Conservation (phyloP, 2,888 invertebrate genomes). For the Exephanes ischioxanthus region DNA sequence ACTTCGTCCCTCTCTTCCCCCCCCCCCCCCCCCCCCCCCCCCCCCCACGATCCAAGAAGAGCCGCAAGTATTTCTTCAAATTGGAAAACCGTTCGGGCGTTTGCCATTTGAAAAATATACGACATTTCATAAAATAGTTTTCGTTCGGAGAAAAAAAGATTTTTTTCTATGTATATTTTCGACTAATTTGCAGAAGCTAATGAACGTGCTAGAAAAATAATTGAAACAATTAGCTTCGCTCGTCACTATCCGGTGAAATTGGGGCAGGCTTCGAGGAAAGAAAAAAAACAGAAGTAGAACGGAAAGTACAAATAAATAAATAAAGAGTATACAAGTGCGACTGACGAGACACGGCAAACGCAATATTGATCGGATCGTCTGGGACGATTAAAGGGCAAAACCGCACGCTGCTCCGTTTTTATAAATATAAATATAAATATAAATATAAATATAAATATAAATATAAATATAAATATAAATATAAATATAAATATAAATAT, state of each 20-base stretch:
- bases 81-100: neutral
- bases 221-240: neutral
- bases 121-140: neutral
- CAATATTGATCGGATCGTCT: conserved; percentile 56
- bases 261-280: neutral
- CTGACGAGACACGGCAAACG: conserved; percentile 45
- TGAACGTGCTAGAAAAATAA: neutral
- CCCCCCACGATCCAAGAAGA: neutral
- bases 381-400: conserved; percentile 38
- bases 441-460: neutral
- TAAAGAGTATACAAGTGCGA: neutral
- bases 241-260: neutral
- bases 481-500: no score
- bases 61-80: neutral
- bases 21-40: neutral
- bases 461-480: no score
- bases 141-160: neutral
- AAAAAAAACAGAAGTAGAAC: neutral
- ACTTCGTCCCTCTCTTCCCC: neutral
- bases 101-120: neutral
- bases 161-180: neutral
- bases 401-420: conserved; percentile 20
- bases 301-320: neutral
- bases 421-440: neutral
- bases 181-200: neutral